Base-by-base conservation (phyloP, 2,888 invertebrate species). In the Diaprepes abbreviatus region DNA sequence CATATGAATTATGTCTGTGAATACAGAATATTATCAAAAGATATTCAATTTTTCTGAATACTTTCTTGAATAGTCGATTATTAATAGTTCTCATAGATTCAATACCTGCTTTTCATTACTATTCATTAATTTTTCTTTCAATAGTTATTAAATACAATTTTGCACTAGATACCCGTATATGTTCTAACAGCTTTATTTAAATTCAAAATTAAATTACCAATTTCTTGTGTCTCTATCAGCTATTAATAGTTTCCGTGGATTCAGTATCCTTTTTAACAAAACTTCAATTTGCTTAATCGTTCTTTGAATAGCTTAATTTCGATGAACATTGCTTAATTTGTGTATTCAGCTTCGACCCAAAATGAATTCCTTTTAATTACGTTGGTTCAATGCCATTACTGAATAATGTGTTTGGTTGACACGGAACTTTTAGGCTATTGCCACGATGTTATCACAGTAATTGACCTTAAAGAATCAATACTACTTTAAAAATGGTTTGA, bases 311-410 rank as follows among this genome's bases (percentile, higher is more conserved):
- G 71, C 64, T 65, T 63, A 68, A 71, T 71, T 71, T 57, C 68
- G 52, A 35, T 59, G 67, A 71, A 64, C 65, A 68, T 68, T 71
- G 71, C 68, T 68, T 68, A 71, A 71, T 71, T 71, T 71, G 71
- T 71, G 60, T 64, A 64, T 71, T 71, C 68, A 68, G 59, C 52
- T 63, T 68, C 67, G 43, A 68, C 58, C 71, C 52, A 59, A 71
- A 71, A 71, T 68, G 67, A 71, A 68, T 71, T 67, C 67, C 57
- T 58, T 67, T 68, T 71, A 71, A 71, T 71, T 71, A 67, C 58
- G 19, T 64, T 48, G 71, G 58, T 43, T 66, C 38, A 33, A 31
- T 64, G 35, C 67, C 58, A 71, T 71, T 71, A 67, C 62, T 55
- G 33, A 48, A 55, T 71, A 67, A 71, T 71, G 67, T 58, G 59